Percentiles rank a stretch among this genome's conserved stretches.
These are phyloP conservation scores for Trimorus sp. DNA, from an alignment of 2,888 invertebrate genomes.

Conservation along the genomic window DNA sequence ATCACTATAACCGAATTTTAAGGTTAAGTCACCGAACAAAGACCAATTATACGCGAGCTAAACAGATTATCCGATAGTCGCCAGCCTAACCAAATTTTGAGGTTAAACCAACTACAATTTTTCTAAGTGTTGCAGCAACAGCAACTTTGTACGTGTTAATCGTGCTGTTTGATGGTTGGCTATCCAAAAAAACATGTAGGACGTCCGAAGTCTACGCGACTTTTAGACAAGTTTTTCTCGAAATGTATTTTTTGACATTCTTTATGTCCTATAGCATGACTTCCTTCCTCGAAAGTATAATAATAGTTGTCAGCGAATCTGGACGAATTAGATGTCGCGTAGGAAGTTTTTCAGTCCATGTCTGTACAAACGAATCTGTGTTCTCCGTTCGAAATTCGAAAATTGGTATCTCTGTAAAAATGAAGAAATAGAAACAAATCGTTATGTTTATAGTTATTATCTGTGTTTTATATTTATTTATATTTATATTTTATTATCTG, in stretches of 20 bases:
- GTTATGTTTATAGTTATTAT: too few relatives aligned
- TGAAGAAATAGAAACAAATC: too few relatives aligned
- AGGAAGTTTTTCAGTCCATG: background rate
- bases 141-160: slow-evolving; percentile 31
- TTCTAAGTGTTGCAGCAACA: background rate
- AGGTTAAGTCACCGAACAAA: too few relatives aligned
- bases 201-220: slow-evolving; percentile 27
- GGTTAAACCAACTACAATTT: too few relatives aligned
- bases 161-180: slow-evolving; percentile 17
- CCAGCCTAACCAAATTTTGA: too few relatives aligned
- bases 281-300: slow-evolving; percentile 8
- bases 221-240: slow-evolving; percentile 38
- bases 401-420: too few relatives aligned
- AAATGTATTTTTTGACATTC: slow-evolving; percentile 44
- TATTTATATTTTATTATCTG: too few relatives aligned
- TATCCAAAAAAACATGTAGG: slow-evolving; percentile 31
- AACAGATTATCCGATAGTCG: too few relatives aligned
- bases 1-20: too few relatives aligned
- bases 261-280: slow-evolving; percentile 35
- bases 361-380: slow-evolving; percentile 15
- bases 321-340: background rate
- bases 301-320: background rate
- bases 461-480: too few relatives aligned
- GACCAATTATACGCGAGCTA: too few relatives aligned
- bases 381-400: slow-evolving; percentile 14